Base-by-base conservation (phyloP, 2,888 invertebrate genomes). In the Andricus curvator region DNA sequence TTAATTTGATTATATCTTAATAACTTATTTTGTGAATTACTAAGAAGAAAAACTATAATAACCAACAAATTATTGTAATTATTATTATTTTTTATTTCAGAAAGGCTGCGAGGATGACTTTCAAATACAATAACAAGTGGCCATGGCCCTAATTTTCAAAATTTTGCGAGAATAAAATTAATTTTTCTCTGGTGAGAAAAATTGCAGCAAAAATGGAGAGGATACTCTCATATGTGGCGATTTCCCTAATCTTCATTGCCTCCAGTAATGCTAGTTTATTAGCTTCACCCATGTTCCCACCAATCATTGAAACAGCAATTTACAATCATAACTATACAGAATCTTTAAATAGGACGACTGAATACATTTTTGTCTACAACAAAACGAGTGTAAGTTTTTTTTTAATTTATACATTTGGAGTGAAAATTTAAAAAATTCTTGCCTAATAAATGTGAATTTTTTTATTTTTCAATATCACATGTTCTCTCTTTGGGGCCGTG, bases 331-430 rank as follows among this genome's bases (percentile, higher is more conserved):
- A 82, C 22, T 91, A 91, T 79, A 67, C 76, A 29, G 77, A 85
- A 78, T 79, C 82, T 4, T 83, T 89, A 70, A 92, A 92, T 77
- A 84, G 83, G 48, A 86, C 85, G 11, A 37, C 90, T 25, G 92
- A 92, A 86, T 92, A 91, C 87, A 89, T 92, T 44, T 92, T 91
- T 79, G 83, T 92, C 29, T 92, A 90, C 78, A 84, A 85, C 48
- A 84, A 88, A 48, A 85, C 74, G 17, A 86, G 86, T 84, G 92
- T 92, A 86, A 90, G 88, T 89, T 77, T 82, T 66, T 66, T 25
- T n/a, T 6, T 2, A 13, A 37, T 29, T 41, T 29, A 37, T 41
- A 65, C 25, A 22, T 22, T 65, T 9, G 15, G 15, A 15, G 8
- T 13, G 17, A 33, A 33, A 13, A 11, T 33, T 29, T n/a, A 1